phyloP scores from a whole-genome alignment of 2,888 invertebrate genomes.

The Thereva unica region DNA sequence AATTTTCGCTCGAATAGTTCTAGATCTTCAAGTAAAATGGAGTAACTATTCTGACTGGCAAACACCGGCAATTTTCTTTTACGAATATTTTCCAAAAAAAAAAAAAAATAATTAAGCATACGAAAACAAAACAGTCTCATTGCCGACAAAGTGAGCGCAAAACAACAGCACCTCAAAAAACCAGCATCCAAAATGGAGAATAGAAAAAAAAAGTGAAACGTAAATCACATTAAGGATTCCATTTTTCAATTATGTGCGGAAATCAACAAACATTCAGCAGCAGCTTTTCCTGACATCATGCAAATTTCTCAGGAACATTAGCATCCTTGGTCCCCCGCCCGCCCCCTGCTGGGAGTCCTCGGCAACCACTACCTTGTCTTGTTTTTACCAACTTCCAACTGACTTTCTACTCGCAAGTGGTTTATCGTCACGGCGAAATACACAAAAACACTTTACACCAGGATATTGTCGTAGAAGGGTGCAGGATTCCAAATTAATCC shows the following conservation, averaged over 20 bases:
- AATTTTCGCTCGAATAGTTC: too few species aligned
- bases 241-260: constrained; percentile 29
- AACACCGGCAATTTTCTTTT: too few species aligned
- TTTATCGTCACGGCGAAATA: constrained; percentile 30
- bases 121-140: too few species aligned
- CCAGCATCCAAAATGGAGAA: too few species aligned
- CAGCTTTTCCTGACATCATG: constrained; percentile 35
- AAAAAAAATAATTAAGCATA: too few species aligned
- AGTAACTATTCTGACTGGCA: too few species aligned
- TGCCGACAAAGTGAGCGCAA: too few species aligned
- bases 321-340: constrained; percentile 1
- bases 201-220: not conserved
- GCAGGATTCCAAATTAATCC: constrained; percentile 32
- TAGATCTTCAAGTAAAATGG: too few species aligned
- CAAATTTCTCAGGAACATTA: constrained; percentile 35
- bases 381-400: constrained; percentile 31
- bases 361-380: constrained; percentile 26
- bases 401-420: constrained; percentile 28
- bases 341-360: not conserved
- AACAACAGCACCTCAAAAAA: too few species aligned
- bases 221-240: constrained; percentile 33
- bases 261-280: constrained; percentile 25
- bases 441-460: constrained; percentile 28
- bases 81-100: too few species aligned
- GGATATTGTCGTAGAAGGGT: constrained; percentile 1